Percentiles rank a stretch among this genome's conserved stretches.
phyloP scores from a whole-genome alignment of 1,140 invertebrate species.

The Anagrus nilaparvatae region DNA sequence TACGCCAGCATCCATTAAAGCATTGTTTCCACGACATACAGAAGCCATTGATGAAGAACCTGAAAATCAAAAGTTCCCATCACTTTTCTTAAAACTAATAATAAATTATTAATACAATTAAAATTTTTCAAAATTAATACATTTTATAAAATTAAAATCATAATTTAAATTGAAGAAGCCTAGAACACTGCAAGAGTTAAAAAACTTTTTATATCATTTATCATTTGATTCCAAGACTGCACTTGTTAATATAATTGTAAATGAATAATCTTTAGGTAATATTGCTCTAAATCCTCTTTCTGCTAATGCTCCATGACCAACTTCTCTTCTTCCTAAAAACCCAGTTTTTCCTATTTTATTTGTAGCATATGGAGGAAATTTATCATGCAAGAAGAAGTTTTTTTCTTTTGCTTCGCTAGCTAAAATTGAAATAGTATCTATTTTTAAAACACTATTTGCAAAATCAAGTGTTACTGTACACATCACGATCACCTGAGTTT shows the following conservation, averaged over 20 bases:
- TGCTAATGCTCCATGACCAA: slow-evolving; percentile 92
- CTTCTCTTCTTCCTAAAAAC: slow-evolving; percentile 62
- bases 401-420: slow-evolving; percentile 87
- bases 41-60: slow-evolving; percentile 97
- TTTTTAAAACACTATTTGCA: slow-evolving; percentile 75
- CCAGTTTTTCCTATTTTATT: slow-evolving; percentile 74
- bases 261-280: slow-evolving; percentile 74
- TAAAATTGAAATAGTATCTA: slow-evolving; percentile 78
- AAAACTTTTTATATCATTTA: neutral
- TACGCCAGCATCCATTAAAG: slow-evolving; percentile 93
- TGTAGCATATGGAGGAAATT: slow-evolving; percentile 95
- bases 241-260: slow-evolving; percentile 82
- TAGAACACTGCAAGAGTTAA: neutral
- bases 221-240: slow-evolving; percentile 94
- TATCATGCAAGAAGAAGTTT: slow-evolving; percentile 96
- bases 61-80: too few species aligned
- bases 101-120: too few species aligned
- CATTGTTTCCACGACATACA: slow-evolving; percentile 89
- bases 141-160: too few species aligned
- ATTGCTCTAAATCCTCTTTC: slow-evolving; percentile 79
- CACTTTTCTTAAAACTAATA: too few species aligned
- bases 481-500: slow-evolving; percentile 94
- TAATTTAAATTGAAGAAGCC: too few species aligned
- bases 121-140: too few species aligned
- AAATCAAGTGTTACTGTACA: slow-evolving; percentile 95